Evolutionary conservation across 2,113 vertebrate genomes (phyloP).

Genomic region (Rhinoderma darwinii): DNA sequence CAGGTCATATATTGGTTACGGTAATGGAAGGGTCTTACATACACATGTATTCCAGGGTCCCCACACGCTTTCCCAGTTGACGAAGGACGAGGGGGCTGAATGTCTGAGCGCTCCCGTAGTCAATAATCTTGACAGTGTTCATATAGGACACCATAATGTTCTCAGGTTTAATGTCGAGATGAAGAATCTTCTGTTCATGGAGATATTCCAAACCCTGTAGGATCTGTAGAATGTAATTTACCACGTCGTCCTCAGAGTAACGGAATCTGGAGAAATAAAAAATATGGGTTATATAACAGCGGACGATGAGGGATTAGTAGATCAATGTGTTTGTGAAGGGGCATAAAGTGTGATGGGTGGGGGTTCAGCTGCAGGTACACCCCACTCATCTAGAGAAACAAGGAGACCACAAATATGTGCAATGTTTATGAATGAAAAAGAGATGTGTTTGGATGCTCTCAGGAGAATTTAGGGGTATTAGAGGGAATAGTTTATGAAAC

Average conservation of each 20-base stretch:
- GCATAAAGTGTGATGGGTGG: background rate
- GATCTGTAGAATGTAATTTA: constrained; percentile 87
- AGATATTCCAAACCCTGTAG: constrained; percentile 95
- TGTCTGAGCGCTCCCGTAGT: constrained; percentile 92
- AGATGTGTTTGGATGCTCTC: too few relatives aligned
- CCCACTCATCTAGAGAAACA: background rate
- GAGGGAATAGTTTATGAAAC: background rate
- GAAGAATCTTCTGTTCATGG: constrained; percentile 85
- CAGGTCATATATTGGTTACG: background rate
- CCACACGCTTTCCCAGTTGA: constrained; percentile 84
- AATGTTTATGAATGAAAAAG: too few relatives aligned
- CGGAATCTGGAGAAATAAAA: constrained; percentile 80
- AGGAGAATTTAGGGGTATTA: too few relatives aligned
- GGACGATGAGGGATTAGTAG: background rate
- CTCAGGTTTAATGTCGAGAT: constrained; percentile 95
- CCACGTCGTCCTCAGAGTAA: constrained; percentile 96
- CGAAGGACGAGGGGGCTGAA: constrained; percentile 92
- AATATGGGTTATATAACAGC: background rate
- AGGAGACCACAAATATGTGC: too few relatives aligned
- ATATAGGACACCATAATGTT: constrained; percentile 87
- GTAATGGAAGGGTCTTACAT: constrained; percentile 65
- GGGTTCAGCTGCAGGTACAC: background rate
- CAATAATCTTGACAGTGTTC: constrained; percentile 93
- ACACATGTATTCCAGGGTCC: constrained; percentile 96
- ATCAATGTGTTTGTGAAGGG: too few relatives aligned